Percentiles rank a stretch among this genome's conserved stretches.
These are phyloP conservation scores for Neogale vison DNA, from an alignment of 2,113 vertebrate genomes.

Conservation along the genomic window DNA sequence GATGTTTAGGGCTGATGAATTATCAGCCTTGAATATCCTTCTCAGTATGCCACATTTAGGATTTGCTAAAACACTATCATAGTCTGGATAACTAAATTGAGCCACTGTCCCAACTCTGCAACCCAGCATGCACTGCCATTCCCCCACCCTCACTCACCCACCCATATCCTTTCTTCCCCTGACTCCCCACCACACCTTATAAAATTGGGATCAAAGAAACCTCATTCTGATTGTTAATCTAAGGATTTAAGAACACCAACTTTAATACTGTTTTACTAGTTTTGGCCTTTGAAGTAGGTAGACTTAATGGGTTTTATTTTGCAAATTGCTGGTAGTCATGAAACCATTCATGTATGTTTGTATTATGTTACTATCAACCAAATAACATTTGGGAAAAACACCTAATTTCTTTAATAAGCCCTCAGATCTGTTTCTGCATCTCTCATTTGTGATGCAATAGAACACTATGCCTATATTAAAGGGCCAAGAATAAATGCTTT, in stretches of 20 bases:
- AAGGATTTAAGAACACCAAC: neutral
- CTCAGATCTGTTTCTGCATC: conserved; percentile 79
- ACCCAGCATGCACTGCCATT: conserved; percentile 52
- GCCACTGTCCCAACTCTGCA: neutral
- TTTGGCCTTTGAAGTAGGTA: conserved; percentile 25
- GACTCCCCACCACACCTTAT: neutral
- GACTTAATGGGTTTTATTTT: conserved; percentile 73
- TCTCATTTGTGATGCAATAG: conserved; percentile 77
- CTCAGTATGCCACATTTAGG: neutral
- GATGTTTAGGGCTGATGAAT: neutral
- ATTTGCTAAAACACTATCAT: neutral
- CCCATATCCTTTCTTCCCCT: neutral
- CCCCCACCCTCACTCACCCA: neutral
- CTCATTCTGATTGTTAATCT: neutral
- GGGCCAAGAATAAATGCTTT: conserved; percentile 76
- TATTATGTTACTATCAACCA: conserved; percentile 70
- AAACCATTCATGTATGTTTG: conserved; percentile 78
- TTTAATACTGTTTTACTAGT: neutral
- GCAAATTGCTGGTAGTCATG: conserved; percentile 69
- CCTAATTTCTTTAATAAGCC: conserved; percentile 68
- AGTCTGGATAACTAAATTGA: neutral
- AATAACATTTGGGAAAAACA: conserved; percentile 69
- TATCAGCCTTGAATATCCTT: neutral
- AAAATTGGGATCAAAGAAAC: neutral
- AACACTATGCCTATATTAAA: conserved; percentile 77